Evolutionary conservation across 2,113 vertebrate genomes (phyloP).

Genomic region (Nothobranchius kuhntae): DNA sequence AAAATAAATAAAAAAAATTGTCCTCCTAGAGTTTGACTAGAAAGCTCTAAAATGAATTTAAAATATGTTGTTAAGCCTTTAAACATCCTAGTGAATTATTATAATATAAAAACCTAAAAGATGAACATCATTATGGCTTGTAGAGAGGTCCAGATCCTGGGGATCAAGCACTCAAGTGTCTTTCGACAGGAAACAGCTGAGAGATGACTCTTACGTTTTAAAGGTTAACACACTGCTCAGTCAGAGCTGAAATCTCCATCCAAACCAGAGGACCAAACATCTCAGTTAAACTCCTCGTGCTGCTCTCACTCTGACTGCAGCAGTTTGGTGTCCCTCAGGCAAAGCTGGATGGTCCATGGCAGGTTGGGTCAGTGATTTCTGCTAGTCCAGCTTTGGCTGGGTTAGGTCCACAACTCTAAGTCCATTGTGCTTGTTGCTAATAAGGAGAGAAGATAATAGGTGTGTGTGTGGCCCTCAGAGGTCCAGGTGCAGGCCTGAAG

Average conservation of each 20-base stretch:
- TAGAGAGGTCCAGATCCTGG: slow-evolving; percentile 51
- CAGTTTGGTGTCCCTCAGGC: slow-evolving; percentile 26
- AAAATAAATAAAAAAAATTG: slow-evolving; percentile 28
- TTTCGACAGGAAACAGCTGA: slow-evolving; percentile 46
- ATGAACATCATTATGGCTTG: slow-evolving; percentile 63
- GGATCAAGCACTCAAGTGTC: slow-evolving; percentile 58
- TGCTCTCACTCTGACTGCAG: slow-evolving; percentile 20
- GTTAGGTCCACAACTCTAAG: slow-evolving; percentile 13
- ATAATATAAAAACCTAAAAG: slow-evolving; percentile 57
- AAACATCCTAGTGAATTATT: slow-evolving; percentile 47
- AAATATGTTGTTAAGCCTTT: slow-evolving; percentile 48
- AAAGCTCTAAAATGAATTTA: slow-evolving; percentile 35
- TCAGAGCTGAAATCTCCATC: slow-evolving; percentile 37
- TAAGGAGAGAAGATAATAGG: slow-evolving; percentile 92
- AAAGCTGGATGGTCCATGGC: slow-evolving; percentile 12
- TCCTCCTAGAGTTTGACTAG: slow-evolving; percentile 30
- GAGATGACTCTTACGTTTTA: slow-evolving; percentile 42
- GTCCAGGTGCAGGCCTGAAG: slow-evolving; percentile 86
- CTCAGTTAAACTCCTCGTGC: slow-evolving; percentile 27
- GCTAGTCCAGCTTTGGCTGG: slow-evolving; percentile 15
- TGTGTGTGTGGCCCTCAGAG: slow-evolving; percentile 83
- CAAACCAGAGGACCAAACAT: slow-evolving; percentile 28
- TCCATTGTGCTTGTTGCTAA: slow-evolving; percentile 64
- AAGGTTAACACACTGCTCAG: slow-evolving; percentile 11
- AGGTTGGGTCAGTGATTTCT: slow-evolving; percentile 2